A percentile compares a stretch with the other conserved stretches of the same genome.
phyloP scores from a whole-genome alignment of 23 tunicate species.

The Corella eumyota region DNA sequence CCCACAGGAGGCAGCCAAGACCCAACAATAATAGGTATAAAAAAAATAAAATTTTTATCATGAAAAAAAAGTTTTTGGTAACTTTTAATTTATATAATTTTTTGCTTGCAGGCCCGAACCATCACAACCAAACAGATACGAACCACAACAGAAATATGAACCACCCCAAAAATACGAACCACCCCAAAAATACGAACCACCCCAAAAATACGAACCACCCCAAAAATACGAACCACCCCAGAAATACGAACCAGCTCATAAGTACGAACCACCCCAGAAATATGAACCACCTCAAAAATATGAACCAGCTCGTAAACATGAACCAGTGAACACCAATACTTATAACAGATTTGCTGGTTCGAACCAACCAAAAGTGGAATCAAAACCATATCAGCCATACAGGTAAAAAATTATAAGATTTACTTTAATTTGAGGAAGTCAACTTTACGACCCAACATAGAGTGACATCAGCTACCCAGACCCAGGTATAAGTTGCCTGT shows the following conservation, averaged over 20 bases:
- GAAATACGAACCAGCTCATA: too few species aligned
- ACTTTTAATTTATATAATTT: not conserved
- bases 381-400: conserved; percentile 55
- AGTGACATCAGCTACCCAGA: too few species aligned
- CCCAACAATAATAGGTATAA: too few species aligned
- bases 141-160: not conserved
- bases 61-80: not conserved
- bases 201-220: too few species aligned
- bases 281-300: not conserved
- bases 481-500: too few species aligned
- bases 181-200: not conserved
- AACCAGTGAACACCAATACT: conserved; percentile 5
- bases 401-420: conserved; percentile 8
- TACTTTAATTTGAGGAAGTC: too few species aligned
- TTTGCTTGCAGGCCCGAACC: not conserved
- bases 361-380: conserved; percentile 20
- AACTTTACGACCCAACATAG: too few species aligned
- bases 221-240: too few species aligned
- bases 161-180: not conserved
- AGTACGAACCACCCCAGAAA: not conserved
- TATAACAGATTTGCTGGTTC: conserved; percentile 82
- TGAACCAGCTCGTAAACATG: not conserved
- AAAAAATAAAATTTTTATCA: too few species aligned
- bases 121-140: not conserved
- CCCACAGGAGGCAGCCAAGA: conserved; percentile 27